Evolutionary conservation across 2,888 invertebrate species (phyloP).

Genomic region (Herminia tarsipennalis): DNA sequence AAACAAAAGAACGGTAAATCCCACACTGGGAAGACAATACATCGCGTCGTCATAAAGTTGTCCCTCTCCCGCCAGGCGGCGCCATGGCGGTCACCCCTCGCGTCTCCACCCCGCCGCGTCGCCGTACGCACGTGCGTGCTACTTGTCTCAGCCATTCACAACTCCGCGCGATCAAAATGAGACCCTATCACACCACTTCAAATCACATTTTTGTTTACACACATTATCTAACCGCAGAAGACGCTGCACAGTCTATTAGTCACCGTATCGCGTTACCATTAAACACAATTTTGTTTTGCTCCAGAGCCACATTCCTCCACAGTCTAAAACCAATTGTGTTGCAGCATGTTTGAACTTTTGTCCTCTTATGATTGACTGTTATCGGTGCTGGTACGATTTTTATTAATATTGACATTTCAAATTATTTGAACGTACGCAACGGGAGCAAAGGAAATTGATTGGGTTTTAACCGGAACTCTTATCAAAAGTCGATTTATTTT

Average conservation of each 20-base stretch:
- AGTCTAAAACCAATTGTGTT: slow-evolving; percentile 68
- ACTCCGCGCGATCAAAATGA: slow-evolving; percentile 54
- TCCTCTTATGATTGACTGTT: slow-evolving; percentile 80
- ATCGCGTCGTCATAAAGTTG: slow-evolving; percentile 79
- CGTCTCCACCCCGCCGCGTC: slow-evolving; percentile 44
- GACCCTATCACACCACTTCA: slow-evolving; percentile 59
- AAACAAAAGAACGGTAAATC: slow-evolving; percentile 79
- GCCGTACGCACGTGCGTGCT: slow-evolving; percentile 79
- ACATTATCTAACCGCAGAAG: slow-evolving; percentile 36
- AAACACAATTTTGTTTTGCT: slow-evolving; percentile 72
- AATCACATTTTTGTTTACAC: slow-evolving; percentile 52
- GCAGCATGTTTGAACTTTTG: slow-evolving; percentile 81
- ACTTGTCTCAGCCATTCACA: slow-evolving; percentile 62
- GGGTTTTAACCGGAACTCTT: slow-evolving; percentile 30
- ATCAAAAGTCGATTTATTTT: slow-evolving; percentile 28
- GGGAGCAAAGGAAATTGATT: slow-evolving; percentile 38
- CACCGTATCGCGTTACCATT: slow-evolving; percentile 73
- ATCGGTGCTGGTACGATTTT: slow-evolving; percentile 67
- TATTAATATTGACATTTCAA: slow-evolving; percentile 58
- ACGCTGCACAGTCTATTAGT: slow-evolving; percentile 67
- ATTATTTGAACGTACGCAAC: slow-evolving; percentile 34
- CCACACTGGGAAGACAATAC: slow-evolving; percentile 81
- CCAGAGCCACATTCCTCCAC: slow-evolving; percentile 62
- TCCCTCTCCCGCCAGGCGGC: slow-evolving; percentile 81
- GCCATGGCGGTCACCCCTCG: slow-evolving; percentile 59